Base-by-base conservation (phyloP, 2,113 vertebrate species). In the Lucifuga dentata region DNA sequence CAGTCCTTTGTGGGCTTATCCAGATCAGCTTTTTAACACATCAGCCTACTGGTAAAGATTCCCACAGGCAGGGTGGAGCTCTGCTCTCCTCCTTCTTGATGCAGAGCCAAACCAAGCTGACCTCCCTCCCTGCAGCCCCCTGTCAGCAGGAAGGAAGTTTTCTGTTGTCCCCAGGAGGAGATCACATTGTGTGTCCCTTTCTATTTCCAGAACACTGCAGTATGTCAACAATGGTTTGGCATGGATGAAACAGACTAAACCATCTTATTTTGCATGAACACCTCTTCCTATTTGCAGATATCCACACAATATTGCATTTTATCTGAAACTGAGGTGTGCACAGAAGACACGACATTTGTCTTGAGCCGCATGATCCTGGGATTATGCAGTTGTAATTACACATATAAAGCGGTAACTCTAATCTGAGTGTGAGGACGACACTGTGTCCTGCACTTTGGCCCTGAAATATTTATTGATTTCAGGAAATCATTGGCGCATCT, bases 121-220 rank as follows among this genome's bases (percentile, higher is more conserved):
- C 70, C 61, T 48, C 63, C 76, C 65, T 17, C 24, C 43, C 26
- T 3, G n/a, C 73, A 71, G 48, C 46, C 59, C 58, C 45, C 57
- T 12, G 64, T 81, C 29, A 70, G 53, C 68, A 86, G 86, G 84
- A 89, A 88, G 86, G 81, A 90, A 88, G 76, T 75, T 81, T 83
- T 80, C 52, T 84, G 83, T 88, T 86, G 75, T 78, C 70, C 67
- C 24, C 51, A 51, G 53, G 60, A 75, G 57, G 50, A 52, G 69
- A 50, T 63, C 43, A 59, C 62, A 81, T 79, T 83, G 72, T 69
- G 52, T 38, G 78, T 45, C 19, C 23, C 20, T 35, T 21, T 76
- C 79, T 67, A 72, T 67, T 86, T 82, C 45, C 73, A 84, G 68
- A 83, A 70, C 29, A 20, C 1, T 39, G 9, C 40, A 52, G 15